These are phyloP conservation scores for Rhinolophus ferrumequinum DNA, from an alignment of 2,113 vertebrate species.

Conservation along the genomic window DNA sequence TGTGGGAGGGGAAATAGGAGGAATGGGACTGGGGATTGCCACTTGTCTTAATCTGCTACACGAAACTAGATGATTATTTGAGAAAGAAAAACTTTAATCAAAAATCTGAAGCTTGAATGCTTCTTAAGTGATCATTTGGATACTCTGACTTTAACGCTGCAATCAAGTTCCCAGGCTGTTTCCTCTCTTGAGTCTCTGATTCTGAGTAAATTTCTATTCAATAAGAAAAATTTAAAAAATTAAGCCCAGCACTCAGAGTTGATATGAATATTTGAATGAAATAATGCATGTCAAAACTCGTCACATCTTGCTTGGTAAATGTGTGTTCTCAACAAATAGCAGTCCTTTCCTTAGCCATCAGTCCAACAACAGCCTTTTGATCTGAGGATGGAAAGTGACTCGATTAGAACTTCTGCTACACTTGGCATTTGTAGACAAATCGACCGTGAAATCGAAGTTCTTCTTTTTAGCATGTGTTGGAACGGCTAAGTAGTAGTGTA, in stretches of 20 bases:
- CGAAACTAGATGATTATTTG: background rate
- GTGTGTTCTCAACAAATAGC: background rate
- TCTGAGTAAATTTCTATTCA: no score
- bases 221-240: background rate
- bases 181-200: background rate
- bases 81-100: background rate
- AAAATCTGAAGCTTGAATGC: background rate
- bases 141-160: background rate
- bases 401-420: background rate
- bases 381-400: background rate
- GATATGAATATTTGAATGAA: background rate
- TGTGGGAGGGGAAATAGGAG: background rate
- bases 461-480: background rate
- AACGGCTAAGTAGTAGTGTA: background rate
- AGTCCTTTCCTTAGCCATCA: background rate
- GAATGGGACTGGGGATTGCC: background rate
- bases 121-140: background rate
- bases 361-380: background rate
- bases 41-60: background rate
- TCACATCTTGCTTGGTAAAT: background rate
- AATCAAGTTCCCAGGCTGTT: background rate
- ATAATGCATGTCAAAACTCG: background rate
- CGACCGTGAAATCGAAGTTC: background rate
- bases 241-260: background rate
- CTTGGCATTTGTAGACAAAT: background rate